Conservation (phyloP, 2,888 invertebrate genomes). For the Liopterus haemorrhoidalis region DNA sequence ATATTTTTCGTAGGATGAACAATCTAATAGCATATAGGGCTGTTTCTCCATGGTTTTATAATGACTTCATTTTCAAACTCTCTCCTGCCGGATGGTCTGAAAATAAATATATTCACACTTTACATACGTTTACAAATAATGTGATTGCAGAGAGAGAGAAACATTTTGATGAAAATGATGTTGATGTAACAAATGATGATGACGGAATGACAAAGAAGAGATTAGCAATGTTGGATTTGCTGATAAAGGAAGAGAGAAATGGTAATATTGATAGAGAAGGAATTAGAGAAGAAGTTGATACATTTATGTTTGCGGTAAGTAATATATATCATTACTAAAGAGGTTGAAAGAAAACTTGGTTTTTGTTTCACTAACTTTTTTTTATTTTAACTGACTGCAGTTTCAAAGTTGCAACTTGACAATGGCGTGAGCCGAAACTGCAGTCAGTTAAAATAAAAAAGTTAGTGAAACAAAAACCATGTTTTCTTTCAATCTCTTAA, state of each 20-base stretch:
- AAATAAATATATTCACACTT: conserved; percentile 38
- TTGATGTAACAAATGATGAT: conserved; percentile 13
- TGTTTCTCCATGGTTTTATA: conserved; percentile 5
- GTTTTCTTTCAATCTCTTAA: too few relatives aligned
- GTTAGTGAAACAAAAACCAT: too few relatives aligned
- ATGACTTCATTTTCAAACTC: neutral
- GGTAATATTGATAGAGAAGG: conserved; percentile 48
- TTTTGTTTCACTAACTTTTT: too few relatives aligned
- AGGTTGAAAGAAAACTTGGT: too few relatives aligned
- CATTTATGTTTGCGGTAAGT: conserved; percentile 56
- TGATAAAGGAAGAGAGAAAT: conserved; percentile 43
- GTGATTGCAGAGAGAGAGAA: conserved; percentile 3
- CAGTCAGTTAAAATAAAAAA: too few relatives aligned
- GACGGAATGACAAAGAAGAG: conserved; percentile 1
- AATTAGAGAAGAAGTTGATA: conserved; percentile 58
- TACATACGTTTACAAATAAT: conserved; percentile 3
- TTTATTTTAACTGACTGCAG: too few relatives aligned
- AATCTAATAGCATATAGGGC: neutral
- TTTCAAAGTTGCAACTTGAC: too few relatives aligned
- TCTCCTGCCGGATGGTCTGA: conserved; percentile 48
- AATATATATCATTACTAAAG: neutral
- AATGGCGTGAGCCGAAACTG: too few relatives aligned
- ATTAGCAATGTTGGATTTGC: conserved; percentile 12
- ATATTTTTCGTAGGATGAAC: neutral
- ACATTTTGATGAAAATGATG: conserved; percentile 1